Base-by-base conservation (phyloP, 2,888 invertebrate genomes). In the Hypercompe scribonia region DNA sequence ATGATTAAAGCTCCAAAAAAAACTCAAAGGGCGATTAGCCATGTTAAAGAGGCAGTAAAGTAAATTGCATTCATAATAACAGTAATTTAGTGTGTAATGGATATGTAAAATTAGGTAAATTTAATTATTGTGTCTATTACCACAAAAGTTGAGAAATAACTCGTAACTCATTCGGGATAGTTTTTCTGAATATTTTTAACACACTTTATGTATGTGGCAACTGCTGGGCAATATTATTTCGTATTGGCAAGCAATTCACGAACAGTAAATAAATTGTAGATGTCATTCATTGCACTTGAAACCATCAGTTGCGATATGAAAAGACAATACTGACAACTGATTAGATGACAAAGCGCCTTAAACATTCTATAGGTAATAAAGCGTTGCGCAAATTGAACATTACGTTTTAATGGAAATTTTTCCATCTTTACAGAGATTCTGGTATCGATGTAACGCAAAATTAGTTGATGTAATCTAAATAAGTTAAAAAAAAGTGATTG, bases 381-480 rank as follows among this genome's bases (percentile, higher is more conserved):
- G 76, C 54, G 78, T 92, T 92, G 88, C 92, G 90, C 86, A 91
- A 91, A 90, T 78, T 81, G 85, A 85, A 88, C 90, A 90, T 91
- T 90, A 89, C 86, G 87, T 84, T 89, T 90, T 90, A 89, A 91
- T 92, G 89, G 89, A 89, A 91, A 89, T 86, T 86, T 88, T 87
- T 86, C 84, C 85, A 91, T 89, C 88, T 86, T 89, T 75, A 80
- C 83, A 86, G 82, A 86, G 83, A 84, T 84, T 86, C 87, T 86
- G 86, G 85, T 88, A 88, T 87, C 89, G 89, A 90, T 91, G 90
- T 91, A 91, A 92, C 86, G 88, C 87, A 74, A 90, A 92, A 91
- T 90, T 88, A 89, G 89, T 89, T 92, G 90, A 89, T 90, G 92
- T 90, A 92, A 92, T 90, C 88, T 87, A 87, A 90, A 90, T 90